Conservation (phyloP, 2,888 invertebrate genomes). For the Seira sanloemensis region DNA sequence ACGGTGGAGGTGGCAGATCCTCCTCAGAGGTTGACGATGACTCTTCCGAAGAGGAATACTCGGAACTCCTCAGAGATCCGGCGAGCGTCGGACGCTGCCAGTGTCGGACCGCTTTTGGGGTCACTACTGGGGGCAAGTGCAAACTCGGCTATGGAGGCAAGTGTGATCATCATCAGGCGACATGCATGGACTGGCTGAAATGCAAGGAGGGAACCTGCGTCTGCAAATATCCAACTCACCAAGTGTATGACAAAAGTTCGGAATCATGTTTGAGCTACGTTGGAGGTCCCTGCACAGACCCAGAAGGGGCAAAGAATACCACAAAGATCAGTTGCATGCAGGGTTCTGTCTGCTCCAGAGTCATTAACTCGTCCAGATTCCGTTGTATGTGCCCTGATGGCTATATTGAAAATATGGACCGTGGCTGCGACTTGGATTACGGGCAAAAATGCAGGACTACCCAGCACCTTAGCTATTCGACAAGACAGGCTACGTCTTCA, state of each 20-base stretch:
- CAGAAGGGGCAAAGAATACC: background rate
- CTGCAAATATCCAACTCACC: slow-evolving; percentile 38
- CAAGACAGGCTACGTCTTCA: background rate
- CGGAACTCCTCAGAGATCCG: slow-evolving; percentile 32
- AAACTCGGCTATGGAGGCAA: slow-evolving; percentile 39
- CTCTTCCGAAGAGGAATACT: slow-evolving; percentile 31
- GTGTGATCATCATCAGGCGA: slow-evolving; percentile 37
- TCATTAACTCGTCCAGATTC: background rate
- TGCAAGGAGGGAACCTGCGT: slow-evolving; percentile 55
- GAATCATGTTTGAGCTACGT: slow-evolving; percentile 46
- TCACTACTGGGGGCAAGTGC: slow-evolving; percentile 31
- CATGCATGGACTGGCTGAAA: slow-evolving; percentile 52
- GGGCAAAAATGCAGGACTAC: slow-evolving; percentile 33
- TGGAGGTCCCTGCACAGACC: slow-evolving; percentile 54
- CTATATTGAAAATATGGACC: slow-evolving; percentile 40
- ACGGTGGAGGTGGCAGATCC: slow-evolving; percentile 13
- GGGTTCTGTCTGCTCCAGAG: slow-evolving; percentile 25
- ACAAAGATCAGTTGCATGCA: slow-evolving; percentile 29
- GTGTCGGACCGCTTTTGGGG: slow-evolving; percentile 46
- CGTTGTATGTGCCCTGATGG: slow-evolving; percentile 49
- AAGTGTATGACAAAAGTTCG: slow-evolving; percentile 35
- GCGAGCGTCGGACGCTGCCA: slow-evolving; percentile 40
- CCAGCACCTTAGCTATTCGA: background rate
- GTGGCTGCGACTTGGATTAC: slow-evolving; percentile 45
- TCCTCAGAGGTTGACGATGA: background rate